These are phyloP conservation scores for Pelobates fuscus DNA, from an alignment of 2,113 vertebrate genomes.

Conservation along the genomic window DNA sequence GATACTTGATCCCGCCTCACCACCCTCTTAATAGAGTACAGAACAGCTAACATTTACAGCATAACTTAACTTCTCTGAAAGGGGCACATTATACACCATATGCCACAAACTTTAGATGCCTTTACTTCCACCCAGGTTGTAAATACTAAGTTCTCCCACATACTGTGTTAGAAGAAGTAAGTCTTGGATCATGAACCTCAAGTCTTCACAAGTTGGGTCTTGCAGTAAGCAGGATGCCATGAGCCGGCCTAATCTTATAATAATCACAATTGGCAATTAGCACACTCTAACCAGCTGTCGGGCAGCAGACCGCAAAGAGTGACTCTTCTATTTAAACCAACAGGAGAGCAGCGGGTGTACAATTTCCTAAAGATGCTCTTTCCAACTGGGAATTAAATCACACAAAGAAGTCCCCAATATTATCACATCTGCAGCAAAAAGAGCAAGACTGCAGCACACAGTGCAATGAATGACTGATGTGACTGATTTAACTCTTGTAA, in stretches of 20 bases:
- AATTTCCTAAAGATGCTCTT: conserved; percentile 31
- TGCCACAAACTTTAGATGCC: conserved; percentile 40
- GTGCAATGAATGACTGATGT: too few species aligned
- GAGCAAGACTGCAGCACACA: conserved; percentile 21
- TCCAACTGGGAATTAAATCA: conserved; percentile 38
- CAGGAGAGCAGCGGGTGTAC: conserved; percentile 39
- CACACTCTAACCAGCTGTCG: conserved; percentile 48
- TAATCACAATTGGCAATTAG: conserved; percentile 50
- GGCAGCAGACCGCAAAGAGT: conserved; percentile 44
- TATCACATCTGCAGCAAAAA: conserved; percentile 19
- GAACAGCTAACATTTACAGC: conserved; percentile 30
- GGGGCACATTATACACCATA: conserved; percentile 44
- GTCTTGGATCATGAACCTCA: conserved; percentile 35
- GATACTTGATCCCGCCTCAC: conserved; percentile 17
- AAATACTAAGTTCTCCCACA: conserved; percentile 23
- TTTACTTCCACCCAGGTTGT: conserved; percentile 36
- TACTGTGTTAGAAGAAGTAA: conserved; percentile 42
- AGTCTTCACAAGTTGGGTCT: conserved; percentile 33
- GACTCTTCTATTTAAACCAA: conserved; percentile 43
- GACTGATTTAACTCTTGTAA: too few species aligned
- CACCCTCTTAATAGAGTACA: conserved; percentile 20
- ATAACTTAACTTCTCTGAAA: conserved; percentile 43
- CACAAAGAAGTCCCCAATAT: conserved; percentile 44
- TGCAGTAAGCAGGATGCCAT: conserved; percentile 42
- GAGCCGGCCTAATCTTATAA: conserved; percentile 39